Base-by-base conservation (phyloP, 2,797 vertebrate species). In the Labeo calbasu region DNA sequence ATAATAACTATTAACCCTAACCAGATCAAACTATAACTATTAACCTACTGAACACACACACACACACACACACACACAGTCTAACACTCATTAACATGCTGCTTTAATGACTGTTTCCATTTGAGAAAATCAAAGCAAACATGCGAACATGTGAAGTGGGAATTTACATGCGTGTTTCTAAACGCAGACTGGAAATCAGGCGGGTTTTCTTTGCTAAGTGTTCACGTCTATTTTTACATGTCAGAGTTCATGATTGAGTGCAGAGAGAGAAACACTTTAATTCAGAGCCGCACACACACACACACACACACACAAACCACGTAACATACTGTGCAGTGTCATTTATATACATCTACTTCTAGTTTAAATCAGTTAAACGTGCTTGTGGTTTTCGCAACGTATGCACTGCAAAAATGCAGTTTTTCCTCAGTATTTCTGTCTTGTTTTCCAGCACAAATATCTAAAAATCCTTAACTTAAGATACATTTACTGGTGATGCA, bases 191-290 rank as follows among this genome's bases (percentile, higher is more conserved):
- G 89, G 88, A 93, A 93, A 92, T 93, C 92, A 95, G 94, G 91
- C 88, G 92, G 91, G 93, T 95, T 95, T 95, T 93, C 94, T 95
- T 95, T 94, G 88, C 93, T 94, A 94, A 95, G 94, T 94, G 92
- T 94, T 91, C 86, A 79, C 12, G 88, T 93, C 91, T 95, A 87
- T 95, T 95, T 95, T 94, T 91, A 81, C 93, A 94, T 94, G 94
- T 94, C 94, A 94, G 86, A 90, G 90, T 83, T 71, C 87, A 92
- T 93, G 94, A 95, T 94, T 92, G 93, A 95, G 94, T 93, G 93
- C 88, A 1, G 90, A 77, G 92, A 91, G 92, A 93, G 90, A 94
- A 94, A 93, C 91, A 92, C 55, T 91, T 93, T 94, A 93, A 93
- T 90, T 88, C 80, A 84, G 88, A 94, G 91, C 28, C 28, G 28